Base-by-base conservation (phyloP, 2,797 vertebrate genomes). In the Spatula versicolor region DNA sequence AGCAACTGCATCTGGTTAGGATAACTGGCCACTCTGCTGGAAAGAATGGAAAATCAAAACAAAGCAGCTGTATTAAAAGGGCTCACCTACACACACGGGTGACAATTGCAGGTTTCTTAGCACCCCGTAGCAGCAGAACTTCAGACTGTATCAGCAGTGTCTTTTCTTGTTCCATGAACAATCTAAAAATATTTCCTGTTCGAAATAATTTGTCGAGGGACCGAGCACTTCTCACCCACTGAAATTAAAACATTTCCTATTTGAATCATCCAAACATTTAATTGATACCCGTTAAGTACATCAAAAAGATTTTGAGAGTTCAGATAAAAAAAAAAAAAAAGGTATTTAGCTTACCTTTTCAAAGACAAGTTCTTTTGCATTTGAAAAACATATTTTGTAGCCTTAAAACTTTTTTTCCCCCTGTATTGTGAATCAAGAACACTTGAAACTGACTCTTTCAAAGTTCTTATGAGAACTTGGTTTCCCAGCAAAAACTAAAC, bases 331-430 rank as follows among this genome's bases (percentile, higher is more conserved):
- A 39, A 60, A 48, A 68, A 76, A 85, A 83, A 74, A 22, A 2
- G 0, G 4, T 56, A n/a, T 73, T 62, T 71, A 52, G 12, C 21
- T 66, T 75, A 75, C 25, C 46, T 83, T 78, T 89, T 50, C 62
- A 90, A 89, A 90, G 33, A 43, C 25, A 81, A 80, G 25, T 21
- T 7, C 77, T 46, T 89, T 75, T 60, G 14, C 11, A 6, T 62
- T 93, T 73, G 16, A 94, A 90, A 84, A 48, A 25, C 0, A 4
- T 22, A 3, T 2, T 4, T 78, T 75, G 83, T 58, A 50, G 21
- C n/a, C 66, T 88, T 66, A 26, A 90, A 86, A 90, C 83, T 35
- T 82, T 83, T 48, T 59, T 72, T 88, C 78, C 20, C 21, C 26
- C 26, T 43, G 6, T 73, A 50, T 66, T 22, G 9, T 33, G 31